phyloP scores from a whole-genome alignment of 2,113 vertebrate species.

The Tenebrosternarchus preto region DNA sequence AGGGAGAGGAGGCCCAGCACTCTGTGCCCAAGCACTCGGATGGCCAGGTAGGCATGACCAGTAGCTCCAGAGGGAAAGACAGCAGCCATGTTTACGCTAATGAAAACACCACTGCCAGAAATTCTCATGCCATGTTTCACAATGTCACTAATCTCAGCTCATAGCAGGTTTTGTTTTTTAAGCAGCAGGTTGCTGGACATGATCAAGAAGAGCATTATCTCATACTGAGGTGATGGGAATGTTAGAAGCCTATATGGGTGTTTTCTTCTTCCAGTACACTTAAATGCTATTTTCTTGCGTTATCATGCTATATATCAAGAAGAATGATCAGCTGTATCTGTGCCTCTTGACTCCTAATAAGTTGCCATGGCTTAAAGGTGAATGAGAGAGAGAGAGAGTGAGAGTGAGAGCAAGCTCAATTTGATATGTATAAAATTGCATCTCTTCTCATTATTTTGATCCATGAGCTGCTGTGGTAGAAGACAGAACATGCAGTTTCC shows the following conservation, averaged over 20 bases:
- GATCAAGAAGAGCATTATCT: not conserved
- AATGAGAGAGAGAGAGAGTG: no score
- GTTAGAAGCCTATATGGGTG: not conserved
- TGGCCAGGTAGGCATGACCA: conserved; percentile 70
- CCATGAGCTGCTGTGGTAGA: not conserved
- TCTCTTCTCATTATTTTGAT: conserved; percentile 35
- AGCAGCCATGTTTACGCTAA: conserved; percentile 57
- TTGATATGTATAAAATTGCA: conserved; percentile 19
- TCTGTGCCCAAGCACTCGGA: conserved; percentile 65
- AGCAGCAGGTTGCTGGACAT: not conserved
- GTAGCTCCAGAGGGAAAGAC: conserved; percentile 57
- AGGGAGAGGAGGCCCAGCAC: conserved; percentile 61
- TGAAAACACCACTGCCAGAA: conserved; percentile 62
- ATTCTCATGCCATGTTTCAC: conserved; percentile 28
- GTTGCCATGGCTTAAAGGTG: conserved; percentile 23
- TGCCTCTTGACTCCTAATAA: not conserved
- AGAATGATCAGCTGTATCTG: not conserved
- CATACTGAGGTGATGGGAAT: not conserved
- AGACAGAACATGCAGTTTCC: no score
- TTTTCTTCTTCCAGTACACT: not conserved
- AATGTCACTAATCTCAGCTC: no score
- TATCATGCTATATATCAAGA: conserved; percentile 1
- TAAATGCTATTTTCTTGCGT: not conserved
- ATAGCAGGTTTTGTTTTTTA: not conserved
- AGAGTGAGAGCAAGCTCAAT: no score